A percentile compares a stretch with the other conserved stretches of the same genome.
Evolutionary conservation across 2,113 vertebrate genomes (phyloP).

Genomic region (Globicephala melas): DNA sequence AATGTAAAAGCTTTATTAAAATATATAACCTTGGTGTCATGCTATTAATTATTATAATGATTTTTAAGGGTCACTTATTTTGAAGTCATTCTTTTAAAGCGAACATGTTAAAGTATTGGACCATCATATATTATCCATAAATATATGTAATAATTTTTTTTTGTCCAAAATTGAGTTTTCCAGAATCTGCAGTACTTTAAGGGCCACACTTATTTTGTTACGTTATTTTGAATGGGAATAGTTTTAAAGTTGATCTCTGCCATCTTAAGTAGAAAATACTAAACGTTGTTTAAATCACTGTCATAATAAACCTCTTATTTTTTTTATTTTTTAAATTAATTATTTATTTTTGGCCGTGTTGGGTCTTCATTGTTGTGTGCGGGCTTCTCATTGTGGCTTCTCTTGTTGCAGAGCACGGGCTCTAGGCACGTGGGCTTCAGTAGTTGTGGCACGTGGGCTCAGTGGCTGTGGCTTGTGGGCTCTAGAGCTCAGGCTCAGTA

Average conservation of each 20-base stretch:
- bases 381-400: no score
- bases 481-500: no score
- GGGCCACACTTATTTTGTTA: neutral
- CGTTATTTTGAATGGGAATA: slow-evolving; percentile 26
- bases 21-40: slow-evolving; percentile 20
- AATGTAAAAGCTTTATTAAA: slow-evolving; percentile 65
- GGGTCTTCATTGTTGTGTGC: no score
- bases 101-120: neutral
- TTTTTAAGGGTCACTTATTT: slow-evolving; percentile 46
- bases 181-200: slow-evolving; percentile 29
- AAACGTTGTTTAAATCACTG: neutral
- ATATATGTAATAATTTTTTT: neutral
- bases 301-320: neutral
- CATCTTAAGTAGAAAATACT: slow-evolving; percentile 26
- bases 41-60: slow-evolving; percentile 14
- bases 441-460: no score
- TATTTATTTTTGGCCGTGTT: no score
- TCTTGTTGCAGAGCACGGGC: no score
- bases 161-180: slow-evolving; percentile 34
- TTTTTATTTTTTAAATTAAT: no score
- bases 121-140: neutral
- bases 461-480: no score
- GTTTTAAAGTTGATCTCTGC: slow-evolving; percentile 37
- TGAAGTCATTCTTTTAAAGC: slow-evolving; percentile 41
- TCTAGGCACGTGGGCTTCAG: no score